Base-by-base conservation (phyloP, 2,797 vertebrate genomes). In the Discoglossus pictus region DNA sequence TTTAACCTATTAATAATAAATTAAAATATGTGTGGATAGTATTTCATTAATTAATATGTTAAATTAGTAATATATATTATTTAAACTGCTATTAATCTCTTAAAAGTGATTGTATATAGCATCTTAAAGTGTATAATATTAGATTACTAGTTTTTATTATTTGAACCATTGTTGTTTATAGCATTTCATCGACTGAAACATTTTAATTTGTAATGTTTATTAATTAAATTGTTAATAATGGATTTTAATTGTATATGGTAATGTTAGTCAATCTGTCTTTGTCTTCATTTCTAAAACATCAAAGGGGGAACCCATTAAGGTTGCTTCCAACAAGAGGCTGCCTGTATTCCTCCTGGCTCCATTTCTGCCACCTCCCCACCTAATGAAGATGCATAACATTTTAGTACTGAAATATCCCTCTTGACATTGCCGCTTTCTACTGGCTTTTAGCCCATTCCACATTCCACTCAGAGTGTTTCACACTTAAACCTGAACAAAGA, bases 301-400 rank as follows among this genome's bases (percentile, higher is more conserved):
- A 71, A 71, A 71, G 44, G 58, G 54, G 12, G 8, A 31, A 31
- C 23, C 47, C 43, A 43, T 59, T 56, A 52, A 7, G 46, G 24
- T 23, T 39, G 24, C 42, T 25, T 42, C 34, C 34, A 39, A 3
- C 35, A 40, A 48, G 18, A 1, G 2, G 2, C 38, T n/a, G 38
- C 12, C 52, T 21, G 40, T 50, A 31, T n/a, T 43, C 43, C 44
- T 51, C 46, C 46, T 70, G 39, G 36, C 52, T 17, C 24, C 44
- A 71, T 24, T 36, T 23, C 43, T 64, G 43, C n/a, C 68, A 58
- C 60, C 53, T 43, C 43, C 16, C 42, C 56, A 18, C 24, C 35
- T 70, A 63, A 70, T 71, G 60, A 64, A 71, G 68, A 64, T 50
- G 13, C 60, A 71, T 71, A 58, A 43, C 60, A 34, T 56, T 51